Percentiles rank a stretch among this genome's conserved stretches.
Conservation (phyloP, 2,888 invertebrate genomes). For the Tolmerus cingulatus region DNA sequence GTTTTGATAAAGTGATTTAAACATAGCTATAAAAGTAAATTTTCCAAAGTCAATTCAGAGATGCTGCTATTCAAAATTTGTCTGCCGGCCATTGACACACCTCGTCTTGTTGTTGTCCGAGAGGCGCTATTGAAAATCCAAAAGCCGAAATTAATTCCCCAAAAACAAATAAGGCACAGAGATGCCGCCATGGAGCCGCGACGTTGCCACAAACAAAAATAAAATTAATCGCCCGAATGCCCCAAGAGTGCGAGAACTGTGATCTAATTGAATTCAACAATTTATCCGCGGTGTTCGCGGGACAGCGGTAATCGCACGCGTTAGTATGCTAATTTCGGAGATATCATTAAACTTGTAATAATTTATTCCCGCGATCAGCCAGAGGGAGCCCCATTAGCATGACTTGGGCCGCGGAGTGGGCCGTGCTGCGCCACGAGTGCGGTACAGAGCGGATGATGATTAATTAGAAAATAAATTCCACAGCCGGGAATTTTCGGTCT, state of each 20-base stretch:
- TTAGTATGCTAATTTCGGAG: slow-evolving; percentile 30
- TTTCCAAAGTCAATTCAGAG: background rate
- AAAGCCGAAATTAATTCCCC: background rate
- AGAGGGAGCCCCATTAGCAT: background rate
- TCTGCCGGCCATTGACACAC: background rate
- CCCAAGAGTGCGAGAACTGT: slow-evolving; percentile 16
- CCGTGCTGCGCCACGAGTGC: background rate
- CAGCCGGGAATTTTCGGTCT: background rate
- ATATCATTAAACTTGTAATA: slow-evolving; percentile 18
- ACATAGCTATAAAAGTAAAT: background rate
- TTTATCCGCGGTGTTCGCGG: background rate
- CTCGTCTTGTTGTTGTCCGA: background rate
- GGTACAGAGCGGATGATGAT: background rate
- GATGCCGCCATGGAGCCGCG: background rate
- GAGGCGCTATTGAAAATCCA: background rate
- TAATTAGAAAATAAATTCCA: slow-evolving; percentile 34
- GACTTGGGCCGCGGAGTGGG: background rate
- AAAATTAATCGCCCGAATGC: slow-evolving; percentile 16
- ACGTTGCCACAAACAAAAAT: background rate
- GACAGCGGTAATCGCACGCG: slow-evolving; percentile 10
- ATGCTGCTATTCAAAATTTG: background rate
- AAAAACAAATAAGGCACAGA: background rate
- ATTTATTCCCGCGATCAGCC: background rate
- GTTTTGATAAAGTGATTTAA: background rate
- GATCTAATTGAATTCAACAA: slow-evolving; percentile 24